A percentile compares a stretch with the other conserved stretches of the same genome.
phyloP scores from a whole-genome alignment of 2,888 invertebrate genomes.

The Andrena dorsata region DNA sequence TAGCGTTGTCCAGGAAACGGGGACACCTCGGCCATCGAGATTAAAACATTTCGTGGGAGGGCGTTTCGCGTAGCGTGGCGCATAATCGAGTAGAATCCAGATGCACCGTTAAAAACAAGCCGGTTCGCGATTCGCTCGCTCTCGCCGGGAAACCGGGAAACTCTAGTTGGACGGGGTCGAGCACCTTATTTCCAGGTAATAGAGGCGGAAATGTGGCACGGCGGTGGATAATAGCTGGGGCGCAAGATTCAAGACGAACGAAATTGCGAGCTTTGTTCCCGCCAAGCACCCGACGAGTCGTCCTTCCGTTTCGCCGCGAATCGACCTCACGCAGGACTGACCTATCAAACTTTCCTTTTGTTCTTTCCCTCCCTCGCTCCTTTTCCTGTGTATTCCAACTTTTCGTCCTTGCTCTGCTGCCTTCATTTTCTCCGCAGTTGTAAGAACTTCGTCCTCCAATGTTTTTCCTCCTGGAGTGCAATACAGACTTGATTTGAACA shows the following conservation, averaged over 20 bases:
- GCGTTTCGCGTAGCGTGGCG: not conserved
- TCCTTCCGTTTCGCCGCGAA: slow-evolving; percentile 45
- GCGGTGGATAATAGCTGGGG: slow-evolving; percentile 32
- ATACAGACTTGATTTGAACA: too few species aligned
- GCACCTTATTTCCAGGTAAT: slow-evolving; percentile 55
- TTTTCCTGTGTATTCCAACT: slow-evolving; percentile 17
- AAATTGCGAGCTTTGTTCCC: slow-evolving; percentile 82
- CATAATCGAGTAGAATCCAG: slow-evolving; percentile 16
- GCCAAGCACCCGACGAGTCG: slow-evolving; percentile 74
- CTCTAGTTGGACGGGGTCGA: slow-evolving; percentile 26
- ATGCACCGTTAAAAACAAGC: slow-evolving; percentile 1
- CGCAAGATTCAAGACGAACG: slow-evolving; percentile 55
- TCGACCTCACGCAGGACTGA: slow-evolving; percentile 29
- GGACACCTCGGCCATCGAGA: too few species aligned
- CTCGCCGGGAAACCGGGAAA: not conserved
- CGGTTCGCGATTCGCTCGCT: not conserved
- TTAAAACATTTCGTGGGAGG: too few species aligned
- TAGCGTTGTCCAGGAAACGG: too few species aligned
- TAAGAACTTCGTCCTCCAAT: not conserved
- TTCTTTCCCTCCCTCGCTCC: not conserved
- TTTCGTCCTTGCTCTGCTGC: not conserved
- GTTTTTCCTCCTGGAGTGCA: not conserved
- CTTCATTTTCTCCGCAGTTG: not conserved
- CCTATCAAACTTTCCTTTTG: slow-evolving; percentile 18
- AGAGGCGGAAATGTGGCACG: slow-evolving; percentile 38